phyloP scores from a whole-genome alignment of 2,113 vertebrate genomes.

The Phalacrocorax carbo region DNA sequence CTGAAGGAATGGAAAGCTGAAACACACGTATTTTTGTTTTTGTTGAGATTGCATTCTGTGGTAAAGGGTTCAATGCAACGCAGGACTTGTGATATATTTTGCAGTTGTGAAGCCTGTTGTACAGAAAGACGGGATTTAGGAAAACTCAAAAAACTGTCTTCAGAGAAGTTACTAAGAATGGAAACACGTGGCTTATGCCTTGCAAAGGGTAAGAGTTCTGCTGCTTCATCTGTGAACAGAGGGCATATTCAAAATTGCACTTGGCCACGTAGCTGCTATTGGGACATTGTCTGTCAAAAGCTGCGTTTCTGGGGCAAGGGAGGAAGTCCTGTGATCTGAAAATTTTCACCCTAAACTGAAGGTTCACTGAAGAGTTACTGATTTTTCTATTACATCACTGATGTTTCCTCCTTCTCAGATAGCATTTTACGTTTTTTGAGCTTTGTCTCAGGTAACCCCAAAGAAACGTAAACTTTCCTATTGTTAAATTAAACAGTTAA shows the following conservation, averaged over 20 bases:
- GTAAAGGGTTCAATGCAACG: neutral
- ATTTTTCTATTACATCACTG: neutral
- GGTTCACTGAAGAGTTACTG: neutral
- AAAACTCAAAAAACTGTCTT: neutral
- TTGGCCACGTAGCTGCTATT: neutral
- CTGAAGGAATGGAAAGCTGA: neutral
- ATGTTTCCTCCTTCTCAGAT: neutral
- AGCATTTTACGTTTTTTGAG: neutral
- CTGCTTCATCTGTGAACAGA: neutral
- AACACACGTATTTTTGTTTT: neutral
- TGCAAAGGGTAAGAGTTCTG: neutral
- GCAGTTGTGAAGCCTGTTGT: neutral
- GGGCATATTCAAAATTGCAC: neutral
- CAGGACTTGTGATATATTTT: neutral
- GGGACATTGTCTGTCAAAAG: neutral
- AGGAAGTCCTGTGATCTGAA: neutral
- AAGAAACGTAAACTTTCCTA: neutral
- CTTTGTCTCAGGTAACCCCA: neutral
- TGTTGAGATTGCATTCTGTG: neutral
- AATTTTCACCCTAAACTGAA: neutral
- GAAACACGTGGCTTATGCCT: neutral
- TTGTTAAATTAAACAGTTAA: neutral
- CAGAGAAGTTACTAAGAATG: neutral
- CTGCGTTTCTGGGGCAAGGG: neutral
- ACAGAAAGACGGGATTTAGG: neutral